Base-by-base conservation (phyloP, 2,888 invertebrate species). In the Leucophora obtusa region DNA sequence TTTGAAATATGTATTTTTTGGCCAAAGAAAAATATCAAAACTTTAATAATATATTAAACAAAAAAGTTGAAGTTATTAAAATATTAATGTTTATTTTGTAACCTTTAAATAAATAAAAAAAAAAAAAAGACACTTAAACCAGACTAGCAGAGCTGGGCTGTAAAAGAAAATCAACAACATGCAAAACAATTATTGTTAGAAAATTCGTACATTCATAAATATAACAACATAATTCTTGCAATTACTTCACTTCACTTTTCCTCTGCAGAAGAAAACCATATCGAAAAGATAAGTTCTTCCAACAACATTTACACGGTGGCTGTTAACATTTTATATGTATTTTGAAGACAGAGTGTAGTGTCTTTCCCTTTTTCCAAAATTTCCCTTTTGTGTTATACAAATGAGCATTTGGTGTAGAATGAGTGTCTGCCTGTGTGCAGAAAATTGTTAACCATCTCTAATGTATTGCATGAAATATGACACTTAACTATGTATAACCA, bases 381-480 rank as follows among this genome's bases (percentile, higher is more conserved):
- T 47, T 47, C n/a, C 43, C 6, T 47, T 47, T 47, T n/a, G 6
- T 47, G 6, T n/a, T 47, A n/a, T n/a, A 47, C 43, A 47, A 68
- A 54, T 68, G 28, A 28, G 62, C 21, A 21, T 60, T 43, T 47
- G 28, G 2, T 62, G 47, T 43, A 14, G 10, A 21, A 43, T 14
- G 38, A 14, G 33, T 35, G n/a, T 60, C 28, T 38, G 28, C 54
- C 17, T 69, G 7, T 56, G 65, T 69, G 71, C 62, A 60, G 54
- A 75, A 75, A 79, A 75, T 71, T 80, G 63, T 66, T 80, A 68
- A 66, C 65, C 65, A 81, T 76, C 69, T 77, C 70, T 77, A 74
- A 77, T 73, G 70, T 81, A 70, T 74, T 73, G 73, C 73, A 77
- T 73, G 73, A 77, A 81, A 81, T 81, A 77, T 81, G 81, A 77